A percentile compares a stretch with the other conserved stretches of the same genome.
Conservation (phyloP, 2,113 vertebrate genomes). For the Pogona vitticeps region DNA sequence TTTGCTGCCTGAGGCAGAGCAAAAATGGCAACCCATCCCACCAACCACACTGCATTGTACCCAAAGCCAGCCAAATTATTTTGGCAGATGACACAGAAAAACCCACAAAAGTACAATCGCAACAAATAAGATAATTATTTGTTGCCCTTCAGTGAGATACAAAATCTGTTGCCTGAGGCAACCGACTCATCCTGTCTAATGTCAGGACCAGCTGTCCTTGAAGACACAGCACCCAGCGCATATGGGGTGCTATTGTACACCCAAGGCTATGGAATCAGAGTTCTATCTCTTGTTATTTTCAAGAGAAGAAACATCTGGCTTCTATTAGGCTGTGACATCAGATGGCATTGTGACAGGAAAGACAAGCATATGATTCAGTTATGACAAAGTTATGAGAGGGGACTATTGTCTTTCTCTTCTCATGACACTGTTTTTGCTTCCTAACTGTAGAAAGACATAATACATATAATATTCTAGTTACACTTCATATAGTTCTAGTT, state of each 20-base stretch:
- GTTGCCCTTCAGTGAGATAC: background rate
- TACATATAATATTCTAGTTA: background rate
- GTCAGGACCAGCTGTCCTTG: background rate
- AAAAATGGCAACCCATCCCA: too few species aligned
- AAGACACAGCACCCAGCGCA: background rate
- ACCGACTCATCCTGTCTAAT: background rate
- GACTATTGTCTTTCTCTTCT: background rate
- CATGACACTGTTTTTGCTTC: background rate
- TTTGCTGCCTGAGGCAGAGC: too few species aligned
- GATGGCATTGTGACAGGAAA: constrained; percentile 12
- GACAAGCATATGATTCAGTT: background rate
- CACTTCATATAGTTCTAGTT: background rate
- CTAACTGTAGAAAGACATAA: background rate
- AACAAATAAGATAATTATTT: background rate
- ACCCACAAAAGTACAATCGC: too few species aligned
- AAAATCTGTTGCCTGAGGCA: background rate
- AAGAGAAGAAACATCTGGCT: background rate
- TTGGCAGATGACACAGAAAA: too few species aligned
- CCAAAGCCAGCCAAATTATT: too few species aligned
- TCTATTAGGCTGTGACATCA: background rate
- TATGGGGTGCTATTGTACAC: background rate
- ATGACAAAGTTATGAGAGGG: background rate
- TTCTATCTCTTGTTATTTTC: background rate
- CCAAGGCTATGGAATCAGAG: background rate
- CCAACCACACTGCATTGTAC: too few species aligned